Conservation (phyloP, 2,797 vertebrate genomes). For the Botia almorhae region DNA sequence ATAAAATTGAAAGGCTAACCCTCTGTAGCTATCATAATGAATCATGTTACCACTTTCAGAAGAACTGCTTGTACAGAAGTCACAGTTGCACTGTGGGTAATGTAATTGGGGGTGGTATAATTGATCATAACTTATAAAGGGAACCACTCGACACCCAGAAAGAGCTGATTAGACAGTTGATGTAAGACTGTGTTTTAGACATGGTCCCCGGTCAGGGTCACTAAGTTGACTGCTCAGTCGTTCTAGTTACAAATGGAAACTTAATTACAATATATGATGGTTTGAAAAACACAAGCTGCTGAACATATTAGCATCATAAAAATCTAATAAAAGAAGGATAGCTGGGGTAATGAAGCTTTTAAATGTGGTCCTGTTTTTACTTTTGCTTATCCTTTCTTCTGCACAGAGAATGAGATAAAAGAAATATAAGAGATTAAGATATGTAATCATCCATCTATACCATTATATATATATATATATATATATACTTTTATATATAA, state of each 20-base stretch:
- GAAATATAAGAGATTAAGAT: too few relatives aligned
- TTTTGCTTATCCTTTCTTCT: too few relatives aligned
- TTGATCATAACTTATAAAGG: constrained; percentile 43
- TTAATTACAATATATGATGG: constrained; percentile 59
- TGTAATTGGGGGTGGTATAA: constrained; percentile 48
- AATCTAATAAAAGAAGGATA: constrained; percentile 40
- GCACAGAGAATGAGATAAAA: not conserved
- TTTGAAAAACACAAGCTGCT: constrained; percentile 22
- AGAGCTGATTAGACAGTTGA: constrained; percentile 41
- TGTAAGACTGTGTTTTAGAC: constrained; percentile 18
- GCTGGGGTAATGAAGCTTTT: constrained; percentile 39
- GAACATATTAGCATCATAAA: constrained; percentile 48
- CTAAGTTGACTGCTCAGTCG: constrained; percentile 17
- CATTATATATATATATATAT: too few relatives aligned
- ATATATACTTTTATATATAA: too few relatives aligned
- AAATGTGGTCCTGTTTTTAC: not conserved
- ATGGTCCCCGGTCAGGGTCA: constrained; percentile 21
- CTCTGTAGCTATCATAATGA: constrained; percentile 21
- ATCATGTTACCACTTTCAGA: constrained; percentile 11
- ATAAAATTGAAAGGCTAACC: constrained; percentile 21
- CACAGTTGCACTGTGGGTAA: constrained; percentile 17
- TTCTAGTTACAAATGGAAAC: constrained; percentile 47
- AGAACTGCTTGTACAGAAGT: not conserved
- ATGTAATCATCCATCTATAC: too few relatives aligned
- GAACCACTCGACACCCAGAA: not conserved